Evolutionary conservation across 2,113 vertebrate species (phyloP), one percentile per base, ranked within the genome.

Genomic region (Paradisaea rubra): DNA sequence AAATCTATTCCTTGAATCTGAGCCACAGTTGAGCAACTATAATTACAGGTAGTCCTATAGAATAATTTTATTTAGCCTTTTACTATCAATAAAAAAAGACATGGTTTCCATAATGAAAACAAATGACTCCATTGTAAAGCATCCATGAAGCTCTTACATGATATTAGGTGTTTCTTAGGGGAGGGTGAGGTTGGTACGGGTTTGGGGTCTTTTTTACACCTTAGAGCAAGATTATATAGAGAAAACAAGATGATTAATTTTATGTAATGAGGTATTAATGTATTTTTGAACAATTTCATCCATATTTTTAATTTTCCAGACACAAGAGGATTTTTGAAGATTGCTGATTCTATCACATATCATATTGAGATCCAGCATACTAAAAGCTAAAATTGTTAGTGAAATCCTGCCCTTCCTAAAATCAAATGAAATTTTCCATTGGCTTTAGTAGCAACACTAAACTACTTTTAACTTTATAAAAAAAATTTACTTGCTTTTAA

Each of bases 61-160:
- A 84, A 68, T n/a, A 37, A 42, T 20, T 59, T 68, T 81, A 2
- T 63, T 59, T 49, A 81, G 15, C 6, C 4, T 35, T 82, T 79
- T 57, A 23, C 4, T 70, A 16, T 24, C 13, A 49, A 25, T 6
- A 5, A 71, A 22, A 10, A 9, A 66, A 61, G 3, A 22, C n/a
- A 13, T 8, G 33, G 13, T 31, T 86, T 73, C 56, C 15, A 28
- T 11, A 44, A 30, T 35, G 50, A 88, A 88, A 52, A 5, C 4
- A 9, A 61, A 44, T 10, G 0, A 35, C 7, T 70, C 28, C 70
- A 44, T 22, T 50, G n/a, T 28, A 73, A 85, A 78, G 6, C 19
- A 60, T 52, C 35, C 37, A 39, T 30, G 1, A 69, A 81, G 11
- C 12, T 16, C 12, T 77, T 33, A 57, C 0, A 0, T 11, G 7